phyloP scores from a whole-genome alignment of 2,113 vertebrate genomes.

The Siphamia tubifer region DNA sequence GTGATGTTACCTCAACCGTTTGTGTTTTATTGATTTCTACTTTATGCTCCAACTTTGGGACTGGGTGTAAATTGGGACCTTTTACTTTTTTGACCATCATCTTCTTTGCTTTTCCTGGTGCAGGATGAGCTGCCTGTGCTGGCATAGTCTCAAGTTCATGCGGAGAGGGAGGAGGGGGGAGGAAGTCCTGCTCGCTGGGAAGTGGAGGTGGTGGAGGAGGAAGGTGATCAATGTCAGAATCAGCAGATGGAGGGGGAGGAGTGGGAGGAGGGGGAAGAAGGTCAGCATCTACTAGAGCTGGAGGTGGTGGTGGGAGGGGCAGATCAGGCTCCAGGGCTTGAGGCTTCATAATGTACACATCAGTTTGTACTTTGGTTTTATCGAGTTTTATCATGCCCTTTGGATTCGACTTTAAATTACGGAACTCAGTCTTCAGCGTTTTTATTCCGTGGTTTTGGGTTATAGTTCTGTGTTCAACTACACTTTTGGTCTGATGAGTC shows the following conservation, averaged over 20 bases:
- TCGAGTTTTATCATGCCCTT: conserved; percentile 65
- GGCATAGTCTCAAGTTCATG: conserved; percentile 75
- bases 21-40: conserved; percentile 54
- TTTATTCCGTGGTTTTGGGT: conserved; percentile 78
- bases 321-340: conserved; percentile 78
- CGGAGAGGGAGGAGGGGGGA: conserved; percentile 76
- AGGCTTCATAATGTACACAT: conserved; percentile 65
- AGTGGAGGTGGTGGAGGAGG: conserved; percentile 69
- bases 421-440: conserved; percentile 78
- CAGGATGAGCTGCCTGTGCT: conserved; percentile 35
- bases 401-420: conserved; percentile 69
- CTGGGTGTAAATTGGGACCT: conserved; percentile 64
- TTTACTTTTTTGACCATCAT: conserved; percentile 74
- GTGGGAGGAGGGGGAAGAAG: conserved; percentile 76
- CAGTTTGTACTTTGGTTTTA: conserved; percentile 70
- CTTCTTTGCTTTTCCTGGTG: conserved; percentile 69
- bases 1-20: conserved; percentile 29
- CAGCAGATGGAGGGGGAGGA: conserved; percentile 72
- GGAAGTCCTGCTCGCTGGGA: conserved; percentile 65
- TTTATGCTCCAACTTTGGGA: conserved; percentile 78
- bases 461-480: conserved; percentile 77
- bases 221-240: conserved; percentile 73
- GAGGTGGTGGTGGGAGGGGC: conserved; percentile 86
- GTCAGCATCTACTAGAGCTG: conserved; percentile 77
- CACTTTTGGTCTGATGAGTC: conserved; percentile 35